Conservation (phyloP, 2,113 vertebrate genomes). For the Cyprinus carpio region DNA sequence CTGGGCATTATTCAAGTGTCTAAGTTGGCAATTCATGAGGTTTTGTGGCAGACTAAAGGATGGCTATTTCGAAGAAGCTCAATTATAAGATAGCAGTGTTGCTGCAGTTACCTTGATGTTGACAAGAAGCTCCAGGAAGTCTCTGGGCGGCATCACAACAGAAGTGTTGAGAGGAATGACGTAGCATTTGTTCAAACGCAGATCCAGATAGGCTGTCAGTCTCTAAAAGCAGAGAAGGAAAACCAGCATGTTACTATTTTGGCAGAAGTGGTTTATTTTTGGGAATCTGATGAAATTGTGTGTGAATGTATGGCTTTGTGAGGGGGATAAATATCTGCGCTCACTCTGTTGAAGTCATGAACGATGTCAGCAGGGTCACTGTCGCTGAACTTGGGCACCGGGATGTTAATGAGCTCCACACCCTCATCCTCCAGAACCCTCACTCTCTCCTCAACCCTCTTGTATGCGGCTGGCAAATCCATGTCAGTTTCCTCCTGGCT, state of each 20-base stretch:
- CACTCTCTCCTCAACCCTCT: slow-evolving; percentile 84
- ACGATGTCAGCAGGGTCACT: slow-evolving; percentile 94
- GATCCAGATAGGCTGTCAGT: slow-evolving; percentile 94
- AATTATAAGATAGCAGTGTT: not conserved
- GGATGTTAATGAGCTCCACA: slow-evolving; percentile 91
- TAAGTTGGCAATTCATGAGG: not conserved
- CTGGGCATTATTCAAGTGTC: not conserved
- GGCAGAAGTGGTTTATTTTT: not conserved
- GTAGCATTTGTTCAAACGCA: slow-evolving; percentile 94
- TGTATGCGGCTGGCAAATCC: slow-evolving; percentile 45
- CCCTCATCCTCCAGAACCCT: slow-evolving; percentile 85
- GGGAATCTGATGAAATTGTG: not conserved
- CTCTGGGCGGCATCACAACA: slow-evolving; percentile 92
- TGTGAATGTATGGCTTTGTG: not conserved
- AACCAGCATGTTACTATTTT: not conserved
- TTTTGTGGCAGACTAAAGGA: not conserved
- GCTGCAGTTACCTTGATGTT: slow-evolving; percentile 86
- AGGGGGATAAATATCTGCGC: slow-evolving; percentile 31
- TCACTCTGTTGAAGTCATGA: slow-evolving; percentile 95
- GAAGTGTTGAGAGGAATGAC: slow-evolving; percentile 95
- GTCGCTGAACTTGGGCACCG: slow-evolving; percentile 92
- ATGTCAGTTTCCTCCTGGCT: slow-evolving; percentile 70
- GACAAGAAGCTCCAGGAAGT: slow-evolving; percentile 88
- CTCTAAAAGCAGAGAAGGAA: slow-evolving; percentile 72
- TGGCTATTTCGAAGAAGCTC: not conserved